These are phyloP conservation scores for Furnarius figulus DNA, from an alignment of 2,113 vertebrate species.

Conservation along the genomic window DNA sequence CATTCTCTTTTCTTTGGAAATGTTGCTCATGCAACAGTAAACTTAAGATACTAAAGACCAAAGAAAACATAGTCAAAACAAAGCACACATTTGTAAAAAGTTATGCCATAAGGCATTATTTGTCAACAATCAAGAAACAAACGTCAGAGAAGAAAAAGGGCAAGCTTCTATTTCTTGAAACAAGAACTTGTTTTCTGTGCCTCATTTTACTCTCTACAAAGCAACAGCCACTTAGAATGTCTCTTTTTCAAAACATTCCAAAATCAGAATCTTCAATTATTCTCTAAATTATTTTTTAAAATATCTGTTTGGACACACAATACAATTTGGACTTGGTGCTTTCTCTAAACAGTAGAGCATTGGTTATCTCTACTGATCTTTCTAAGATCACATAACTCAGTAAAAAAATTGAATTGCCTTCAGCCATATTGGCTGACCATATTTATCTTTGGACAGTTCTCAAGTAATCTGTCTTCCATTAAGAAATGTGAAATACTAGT, in stretches of 20 bases:
- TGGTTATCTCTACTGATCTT: not conserved
- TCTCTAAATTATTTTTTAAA: not conserved
- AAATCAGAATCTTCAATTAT: not conserved
- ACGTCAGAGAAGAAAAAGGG: not conserved
- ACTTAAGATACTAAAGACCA: not conserved
- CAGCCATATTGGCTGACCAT: not conserved
- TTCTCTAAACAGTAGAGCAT: not conserved
- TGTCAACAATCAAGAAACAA: not conserved
- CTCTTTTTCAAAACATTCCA: not conserved
- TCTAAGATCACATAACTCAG: not conserved
- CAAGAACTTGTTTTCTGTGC: not conserved
- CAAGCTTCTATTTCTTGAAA: not conserved
- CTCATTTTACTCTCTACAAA: not conserved
- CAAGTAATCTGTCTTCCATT: not conserved
- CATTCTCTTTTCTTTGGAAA: not conserved
- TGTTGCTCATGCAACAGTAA: not conserved
- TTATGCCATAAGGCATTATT: not conserved
- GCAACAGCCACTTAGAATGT: not conserved
- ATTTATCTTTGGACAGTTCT: not conserved
- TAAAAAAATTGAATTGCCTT: not conserved
- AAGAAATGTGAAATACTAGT: not conserved
- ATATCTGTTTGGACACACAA: not conserved
- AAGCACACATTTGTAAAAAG: not conserved
- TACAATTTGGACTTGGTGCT: not conserved
- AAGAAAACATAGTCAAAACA: not conserved